Evolutionary conservation across 2,113 vertebrate species (phyloP).

Genomic region (Calyptomena viridis): DNA sequence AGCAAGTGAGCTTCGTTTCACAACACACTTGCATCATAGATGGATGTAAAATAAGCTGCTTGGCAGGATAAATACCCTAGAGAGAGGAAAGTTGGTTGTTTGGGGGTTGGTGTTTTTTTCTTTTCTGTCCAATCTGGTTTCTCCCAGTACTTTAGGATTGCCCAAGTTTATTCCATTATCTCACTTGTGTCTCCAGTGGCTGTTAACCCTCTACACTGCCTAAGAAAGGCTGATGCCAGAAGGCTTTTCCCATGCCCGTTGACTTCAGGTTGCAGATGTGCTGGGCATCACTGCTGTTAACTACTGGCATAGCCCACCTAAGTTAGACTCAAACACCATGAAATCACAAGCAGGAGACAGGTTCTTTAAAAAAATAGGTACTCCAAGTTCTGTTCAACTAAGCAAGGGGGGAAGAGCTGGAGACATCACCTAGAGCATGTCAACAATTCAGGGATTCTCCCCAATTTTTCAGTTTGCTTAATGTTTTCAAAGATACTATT

Average conservation of each 20-base stretch:
- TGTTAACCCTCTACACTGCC: conserved; percentile 56
- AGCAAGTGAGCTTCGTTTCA: conserved; percentile 39
- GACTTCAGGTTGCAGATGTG: conserved; percentile 62
- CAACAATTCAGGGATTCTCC: neutral
- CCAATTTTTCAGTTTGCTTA: neutral
- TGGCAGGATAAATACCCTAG: conserved; percentile 39
- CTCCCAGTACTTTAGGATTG: neutral
- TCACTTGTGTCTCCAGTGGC: conserved; percentile 27
- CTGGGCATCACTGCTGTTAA: conserved; percentile 49
- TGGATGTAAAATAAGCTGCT: conserved; percentile 17
- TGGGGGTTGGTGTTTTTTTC: neutral
- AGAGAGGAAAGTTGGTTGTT: conserved; percentile 4
- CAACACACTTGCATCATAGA: conserved; percentile 30
- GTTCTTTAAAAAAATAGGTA: neutral
- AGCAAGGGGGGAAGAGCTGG: neutral
- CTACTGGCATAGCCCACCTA: conserved; percentile 43
- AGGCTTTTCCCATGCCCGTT: neutral
- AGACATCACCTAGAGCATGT: neutral
- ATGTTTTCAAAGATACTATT: neutral
- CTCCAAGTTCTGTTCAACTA: neutral
- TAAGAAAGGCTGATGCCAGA: conserved; percentile 1
- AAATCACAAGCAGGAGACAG: neutral
- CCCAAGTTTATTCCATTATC: conserved; percentile 62
- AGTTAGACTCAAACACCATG: conserved; percentile 42
- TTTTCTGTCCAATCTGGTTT: conserved; percentile 38